Evolutionary conservation across 2,797 vertebrate genomes (phyloP), one percentile per base, ranked within the genome.

Genomic region (Saguinus oedipus): DNA sequence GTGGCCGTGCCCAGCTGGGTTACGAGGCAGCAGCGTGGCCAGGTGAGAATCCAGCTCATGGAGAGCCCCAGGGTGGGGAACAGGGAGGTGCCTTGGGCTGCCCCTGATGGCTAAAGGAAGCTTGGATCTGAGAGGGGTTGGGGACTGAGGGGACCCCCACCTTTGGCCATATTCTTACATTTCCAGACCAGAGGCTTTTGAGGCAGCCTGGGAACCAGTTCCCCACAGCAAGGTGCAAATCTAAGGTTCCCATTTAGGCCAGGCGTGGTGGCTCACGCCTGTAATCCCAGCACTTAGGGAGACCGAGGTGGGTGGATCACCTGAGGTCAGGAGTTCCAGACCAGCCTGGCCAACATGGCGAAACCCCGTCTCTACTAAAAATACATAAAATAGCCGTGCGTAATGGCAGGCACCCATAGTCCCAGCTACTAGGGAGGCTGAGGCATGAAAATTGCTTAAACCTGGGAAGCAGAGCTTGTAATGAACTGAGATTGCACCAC

Each of bases 121-220:
- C 26, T 86, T 15, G 15, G 61, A 74, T n/a, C 64, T 1, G 12
- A n/a, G 64, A 2, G 0, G 36, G 30, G 55, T 10, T 0, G 36
- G 30, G 7, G n/a, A 0, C 8, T 20, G 12, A 11, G 12, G 72
- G 64, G 26, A n/a, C 3, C 17, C 20, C 20, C 20, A 1, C 3
- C 44, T 55, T 10, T 1, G 50, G 13, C 7, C 5, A 46, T 0
- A 5, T 11, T 59, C 39, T 90, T 1, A 30, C 19, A 46, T 59
- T 57, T 93, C 64, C 7, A 1, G 68, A 50, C 30, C 68, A 95
- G 64, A 27, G 10, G 42, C 59, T 89, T 20, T 14, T 2, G 42
- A 59, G 76, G 68, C 55, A n/a, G 30, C 48, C 33, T 46, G n/a
- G 15, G 72, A 36, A 17, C 46, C 39, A 80, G 14, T 5, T 13